Evolutionary conservation across 1,140 invertebrate species (phyloP), one percentile per base, ranked within the genome.

Genomic region (Aporrectodea caliginosa): DNA sequence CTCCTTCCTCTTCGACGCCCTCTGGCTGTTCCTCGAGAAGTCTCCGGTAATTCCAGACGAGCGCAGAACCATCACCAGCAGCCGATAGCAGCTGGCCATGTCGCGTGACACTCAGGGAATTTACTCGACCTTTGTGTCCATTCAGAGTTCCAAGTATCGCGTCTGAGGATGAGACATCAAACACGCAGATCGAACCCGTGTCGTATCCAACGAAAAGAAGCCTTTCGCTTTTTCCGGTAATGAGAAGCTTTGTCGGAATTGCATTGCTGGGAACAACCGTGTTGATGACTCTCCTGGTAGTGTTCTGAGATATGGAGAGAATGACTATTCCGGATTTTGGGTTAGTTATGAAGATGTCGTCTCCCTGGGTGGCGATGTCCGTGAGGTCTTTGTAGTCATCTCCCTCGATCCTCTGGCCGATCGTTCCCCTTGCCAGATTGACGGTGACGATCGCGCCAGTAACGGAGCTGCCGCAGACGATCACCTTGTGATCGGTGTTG

Each of bases 161-260:
- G 2, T 34, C 35, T 16, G 78, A 58, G 1, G n/a, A 70, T 1
- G 58, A 33, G 1, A 58, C 31, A 30, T 58, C 43, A 22, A 75
- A 79, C 27, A 79, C 35, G 1, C 30, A 35, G n/a, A 79, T 75
- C 14, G 43, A 16, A 22, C 78, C 78, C 16, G 71, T 35, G 29
- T 79, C 71, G 73, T 43, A 79, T n/a, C 78, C 78, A 32, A 75
- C 72, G 16, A 79, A 35, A 22, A 79, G 71, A 30, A 79, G 35
- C 2, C 43, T 29, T 74, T 74, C 72, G 34, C 29, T 73, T 0
- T 31, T 27, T 2, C 43, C 71, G 1, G 73, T 22, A 16, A 30
- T 35, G 22, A 58, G 43, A 33, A 75, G 35, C 58, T 76, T 79
- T 2, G 31, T 16, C 30, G 78, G 78, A 30, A 76, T 16, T 2